A percentile compares a stretch with the other conserved stretches of the same genome.
phyloP scores from a whole-genome alignment of 2,113 vertebrate species.

The Telmatochromis brichardi region DNA sequence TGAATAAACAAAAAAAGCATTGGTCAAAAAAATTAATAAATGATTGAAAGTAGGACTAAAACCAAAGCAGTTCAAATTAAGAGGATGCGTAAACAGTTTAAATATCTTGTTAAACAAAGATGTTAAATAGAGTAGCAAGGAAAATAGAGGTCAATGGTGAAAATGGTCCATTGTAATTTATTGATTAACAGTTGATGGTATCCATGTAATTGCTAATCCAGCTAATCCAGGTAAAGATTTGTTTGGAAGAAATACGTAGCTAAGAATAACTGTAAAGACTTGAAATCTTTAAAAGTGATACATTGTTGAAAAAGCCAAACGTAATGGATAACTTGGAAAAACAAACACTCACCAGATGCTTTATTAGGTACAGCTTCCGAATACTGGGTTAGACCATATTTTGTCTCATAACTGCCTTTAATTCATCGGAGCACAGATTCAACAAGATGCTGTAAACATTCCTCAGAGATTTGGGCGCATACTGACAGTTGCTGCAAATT shows the following conservation, averaged over 20 bases:
- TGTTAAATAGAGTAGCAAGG: neutral
- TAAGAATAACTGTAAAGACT: neutral
- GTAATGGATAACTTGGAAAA: neutral
- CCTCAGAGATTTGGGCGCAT: neutral
- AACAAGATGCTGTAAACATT: neutral
- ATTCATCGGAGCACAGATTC: neutral
- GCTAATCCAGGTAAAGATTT: neutral
- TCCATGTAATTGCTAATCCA: neutral
- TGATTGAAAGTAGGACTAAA: neutral
- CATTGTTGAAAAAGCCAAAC: neutral
- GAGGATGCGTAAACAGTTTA: fast-evolving
- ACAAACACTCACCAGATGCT: neutral
- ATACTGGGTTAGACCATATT: neutral
- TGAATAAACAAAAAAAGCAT: neutral
- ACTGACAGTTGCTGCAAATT: neutral
- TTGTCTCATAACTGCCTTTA: neutral
- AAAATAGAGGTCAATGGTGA: neutral
- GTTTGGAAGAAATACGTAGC: neutral
- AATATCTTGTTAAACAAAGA: neutral
- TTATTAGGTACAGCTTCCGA: neutral
- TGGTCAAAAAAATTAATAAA: neutral
- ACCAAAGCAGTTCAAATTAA: neutral
- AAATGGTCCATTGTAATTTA: fast-evolving
- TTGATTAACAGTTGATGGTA: neutral
- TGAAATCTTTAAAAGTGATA: neutral